Percentiles rank a stretch among this genome's conserved stretches.
These are phyloP conservation scores for Oreonectes daqikongensis DNA, from an alignment of 2,797 vertebrate species.

Conservation along the genomic window DNA sequence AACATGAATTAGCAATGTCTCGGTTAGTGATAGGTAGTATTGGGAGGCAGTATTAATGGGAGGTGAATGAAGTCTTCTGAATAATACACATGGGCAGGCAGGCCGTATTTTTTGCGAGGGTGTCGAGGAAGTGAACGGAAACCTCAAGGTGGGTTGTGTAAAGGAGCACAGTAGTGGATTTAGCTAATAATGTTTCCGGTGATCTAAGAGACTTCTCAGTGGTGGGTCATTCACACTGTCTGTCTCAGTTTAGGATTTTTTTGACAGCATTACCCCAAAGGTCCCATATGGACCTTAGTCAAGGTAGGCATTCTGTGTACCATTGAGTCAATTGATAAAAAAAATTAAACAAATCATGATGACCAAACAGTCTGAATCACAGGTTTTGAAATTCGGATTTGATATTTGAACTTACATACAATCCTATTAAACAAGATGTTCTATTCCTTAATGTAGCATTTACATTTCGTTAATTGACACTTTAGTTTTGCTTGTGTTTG, in stretches of 20 bases:
- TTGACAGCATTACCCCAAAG: conserved; percentile 19
- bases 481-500: conserved; percentile 34
- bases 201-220: conserved; percentile 28
- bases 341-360: no score
- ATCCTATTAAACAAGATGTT: background rate
- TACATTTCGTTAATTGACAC: background rate
- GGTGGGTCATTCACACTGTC: conserved; percentile 41
- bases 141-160: background rate
- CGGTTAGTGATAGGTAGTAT: conserved; percentile 32
- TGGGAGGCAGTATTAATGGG: conserved; percentile 9
- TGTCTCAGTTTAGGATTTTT: conserved; percentile 28
- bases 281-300: no score
- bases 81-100: conserved; percentile 20
- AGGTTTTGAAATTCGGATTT: no score
- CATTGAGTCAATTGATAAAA: no score
- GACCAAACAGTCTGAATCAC: no score
- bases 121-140: conserved; percentile 16
- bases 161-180: conserved; percentile 24
- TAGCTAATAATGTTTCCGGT: conserved; percentile 47
- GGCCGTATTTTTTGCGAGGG: conserved; percentile 2
- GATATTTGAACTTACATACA: no score
- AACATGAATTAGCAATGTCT: conserved; percentile 40
- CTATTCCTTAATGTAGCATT: background rate
- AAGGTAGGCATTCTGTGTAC: no score
- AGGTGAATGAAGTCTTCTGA: conserved; percentile 37